phyloP scores from a whole-genome alignment of 2,113 vertebrate species.

The Barbus barbus region DNA sequence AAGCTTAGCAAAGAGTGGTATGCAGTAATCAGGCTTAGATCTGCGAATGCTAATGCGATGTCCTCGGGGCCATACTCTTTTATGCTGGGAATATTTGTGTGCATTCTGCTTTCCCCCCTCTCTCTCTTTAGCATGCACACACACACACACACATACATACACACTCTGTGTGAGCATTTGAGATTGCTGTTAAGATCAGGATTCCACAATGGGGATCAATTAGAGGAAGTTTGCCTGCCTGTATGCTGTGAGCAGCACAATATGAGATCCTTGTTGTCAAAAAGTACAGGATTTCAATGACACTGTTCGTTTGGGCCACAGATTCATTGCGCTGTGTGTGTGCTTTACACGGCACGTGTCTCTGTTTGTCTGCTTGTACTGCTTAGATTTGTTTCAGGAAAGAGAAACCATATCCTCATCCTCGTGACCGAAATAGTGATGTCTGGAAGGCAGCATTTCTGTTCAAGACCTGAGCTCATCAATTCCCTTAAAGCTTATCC shows the following conservation, averaged over 20 bases:
- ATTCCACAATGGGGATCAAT: slow-evolving; percentile 57
- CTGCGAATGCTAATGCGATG: slow-evolving; percentile 64
- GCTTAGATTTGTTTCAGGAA: slow-evolving; percentile 20
- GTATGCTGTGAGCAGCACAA: slow-evolving; percentile 45
- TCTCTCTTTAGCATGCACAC: neutral
- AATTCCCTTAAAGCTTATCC: slow-evolving; percentile 10
- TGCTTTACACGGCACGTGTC: neutral
- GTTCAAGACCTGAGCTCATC: slow-evolving; percentile 25
- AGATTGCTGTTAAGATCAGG: slow-evolving; percentile 53
- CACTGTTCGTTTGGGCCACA: slow-evolving; percentile 25
- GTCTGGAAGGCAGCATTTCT: neutral
- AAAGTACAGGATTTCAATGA: slow-evolving; percentile 29
- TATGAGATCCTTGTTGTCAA: slow-evolving; percentile 23
- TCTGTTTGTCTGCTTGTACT: slow-evolving; percentile 35
- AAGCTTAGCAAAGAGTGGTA: slow-evolving; percentile 44
- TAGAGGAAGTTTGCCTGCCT: slow-evolving; percentile 44
- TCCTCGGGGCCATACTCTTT: slow-evolving; percentile 67
- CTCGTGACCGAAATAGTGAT: slow-evolving; percentile 4
- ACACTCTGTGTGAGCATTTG: slow-evolving; percentile 36
- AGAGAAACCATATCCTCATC: slow-evolving; percentile 9
- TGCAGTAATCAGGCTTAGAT: slow-evolving; percentile 59
- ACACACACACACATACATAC: slow-evolving; percentile 18
- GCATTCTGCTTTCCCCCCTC: neutral
- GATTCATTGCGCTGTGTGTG: neutral
- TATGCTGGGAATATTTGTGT: slow-evolving; percentile 46